phyloP scores from a whole-genome alignment of 2,797 vertebrate species.

The Acrocephalus scirpaceus region DNA sequence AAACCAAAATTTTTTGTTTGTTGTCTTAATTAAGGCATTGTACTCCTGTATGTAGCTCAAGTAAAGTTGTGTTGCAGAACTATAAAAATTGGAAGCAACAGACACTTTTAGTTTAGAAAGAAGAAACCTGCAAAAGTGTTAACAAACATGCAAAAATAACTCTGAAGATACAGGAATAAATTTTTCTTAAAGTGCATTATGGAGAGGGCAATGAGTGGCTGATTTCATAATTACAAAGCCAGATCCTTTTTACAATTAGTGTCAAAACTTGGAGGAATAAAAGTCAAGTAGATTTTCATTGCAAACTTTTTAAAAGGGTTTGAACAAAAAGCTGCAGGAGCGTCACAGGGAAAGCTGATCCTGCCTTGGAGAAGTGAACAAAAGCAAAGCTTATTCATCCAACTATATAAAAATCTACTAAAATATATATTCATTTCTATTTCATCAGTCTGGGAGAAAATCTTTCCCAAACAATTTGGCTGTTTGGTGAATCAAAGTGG shows the following conservation, averaged over 20 bases:
- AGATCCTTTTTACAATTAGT: neutral
- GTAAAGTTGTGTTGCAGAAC: neutral
- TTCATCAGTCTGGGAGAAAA: neutral
- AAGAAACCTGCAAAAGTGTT: neutral
- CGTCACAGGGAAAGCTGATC: neutral
- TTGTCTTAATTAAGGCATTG: neutral
- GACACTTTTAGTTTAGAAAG: neutral
- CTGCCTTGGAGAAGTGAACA: neutral
- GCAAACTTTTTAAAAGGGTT: neutral
- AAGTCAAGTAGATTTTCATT: neutral
- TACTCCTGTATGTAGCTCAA: neutral
- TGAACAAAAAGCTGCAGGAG: neutral
- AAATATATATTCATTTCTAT: neutral
- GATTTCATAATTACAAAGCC: neutral
- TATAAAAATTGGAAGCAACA: neutral
- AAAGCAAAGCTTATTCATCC: neutral
- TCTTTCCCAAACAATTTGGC: neutral
- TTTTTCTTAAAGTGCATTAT: neutral
- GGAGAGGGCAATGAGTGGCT: neutral
- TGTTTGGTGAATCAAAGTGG: neutral
- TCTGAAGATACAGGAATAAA: neutral
- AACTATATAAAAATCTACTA: neutral
- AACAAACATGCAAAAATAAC: neutral
- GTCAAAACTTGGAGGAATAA: neutral
- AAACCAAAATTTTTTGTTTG: neutral